Conservation (phyloP, 2,113 vertebrate species). For the Alces alces region DNA sequence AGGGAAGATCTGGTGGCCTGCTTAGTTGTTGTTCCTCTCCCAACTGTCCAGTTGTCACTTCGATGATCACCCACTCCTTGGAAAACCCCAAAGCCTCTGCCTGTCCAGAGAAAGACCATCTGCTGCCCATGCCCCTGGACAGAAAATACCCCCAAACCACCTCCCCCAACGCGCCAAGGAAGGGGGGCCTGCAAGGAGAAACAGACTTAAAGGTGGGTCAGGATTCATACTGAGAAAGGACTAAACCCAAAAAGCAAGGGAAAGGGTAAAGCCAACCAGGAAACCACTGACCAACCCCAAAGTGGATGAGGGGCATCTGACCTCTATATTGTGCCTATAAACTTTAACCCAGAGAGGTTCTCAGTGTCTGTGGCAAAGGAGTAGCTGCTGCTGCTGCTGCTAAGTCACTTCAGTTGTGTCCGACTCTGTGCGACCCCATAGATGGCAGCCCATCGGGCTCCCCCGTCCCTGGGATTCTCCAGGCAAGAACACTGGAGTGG, state of each 20-base stretch:
- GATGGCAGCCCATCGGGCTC: too few relatives aligned
- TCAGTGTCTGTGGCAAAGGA: not conserved
- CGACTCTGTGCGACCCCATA: too few relatives aligned
- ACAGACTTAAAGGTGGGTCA: not conserved
- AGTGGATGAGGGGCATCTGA: accelerated
- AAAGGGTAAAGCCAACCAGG: not conserved
- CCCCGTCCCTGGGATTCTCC: too few relatives aligned
- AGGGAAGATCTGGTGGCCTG: accelerated
- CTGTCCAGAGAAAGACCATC: not conserved
- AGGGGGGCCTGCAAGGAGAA: not conserved
- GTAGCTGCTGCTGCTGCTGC: too few relatives aligned
- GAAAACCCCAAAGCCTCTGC: not conserved
- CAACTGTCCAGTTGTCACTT: not conserved
- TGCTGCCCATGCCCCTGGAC: not conserved
- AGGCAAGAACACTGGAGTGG: too few relatives aligned
- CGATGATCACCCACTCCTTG: not conserved
- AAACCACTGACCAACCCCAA: accelerated
- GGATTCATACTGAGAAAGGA: not conserved
- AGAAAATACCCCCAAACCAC: not conserved
- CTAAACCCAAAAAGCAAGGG: not conserved
- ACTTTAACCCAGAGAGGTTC: not conserved
- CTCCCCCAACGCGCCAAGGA: not conserved
- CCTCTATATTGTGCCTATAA: accelerated
- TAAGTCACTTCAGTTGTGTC: too few relatives aligned
- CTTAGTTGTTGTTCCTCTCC: not conserved